Base-by-base conservation (phyloP, 2,888 invertebrate genomes). In the Hoplodrina blanda region DNA sequence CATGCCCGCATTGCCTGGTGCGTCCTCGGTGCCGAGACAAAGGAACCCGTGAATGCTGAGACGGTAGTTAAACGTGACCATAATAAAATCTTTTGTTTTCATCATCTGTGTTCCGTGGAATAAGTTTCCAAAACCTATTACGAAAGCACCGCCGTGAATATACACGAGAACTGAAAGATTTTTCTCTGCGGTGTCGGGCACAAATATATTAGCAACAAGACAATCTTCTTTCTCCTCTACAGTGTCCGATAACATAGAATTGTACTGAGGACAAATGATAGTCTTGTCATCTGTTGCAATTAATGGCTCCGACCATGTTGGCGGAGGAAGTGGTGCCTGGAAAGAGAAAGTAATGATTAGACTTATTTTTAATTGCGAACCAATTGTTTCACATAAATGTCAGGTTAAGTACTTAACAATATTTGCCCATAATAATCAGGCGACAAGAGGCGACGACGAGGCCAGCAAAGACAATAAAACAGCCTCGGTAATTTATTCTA, bases 131-230 rank as follows among this genome's bases (percentile, higher is more conserved):
- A 81, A 0, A 81, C 88, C 5, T 62, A 30, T 3, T 0, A 37
- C 84, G 82, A 72, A 93, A 91, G 25, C 5, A 85, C 90, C 91
- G 11, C 90, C 90, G 46, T 90, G 91, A 5, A 91, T 73, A 56
- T 82, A 83, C 0, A 90, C 89, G 5, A 88, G 63, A 0, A 90
- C 90, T 2, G 90, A 85, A 6, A 87, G 80, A 4, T 89, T 85
- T 17, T 78, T 78, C 37, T 83, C 83, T 7, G 81, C 62, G 7
- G 91, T 92, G 61, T 90, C 88, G 3, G 93, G 92, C 1, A 92
- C 92, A 66, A 89, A 94, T 4, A 95, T 87, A 76, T 92, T 95
- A n/a, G 93, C 86, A 41, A 91, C 83, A 0, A 94, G 87, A 60
- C 95, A 95, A 50, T 94, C 90, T 73, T 94, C 94, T 63, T 85